Evolutionary conservation across 2,113 vertebrate genomes (phyloP), one percentile per base, ranked within the genome.

Genomic region (Dromaius novaehollandiae): DNA sequence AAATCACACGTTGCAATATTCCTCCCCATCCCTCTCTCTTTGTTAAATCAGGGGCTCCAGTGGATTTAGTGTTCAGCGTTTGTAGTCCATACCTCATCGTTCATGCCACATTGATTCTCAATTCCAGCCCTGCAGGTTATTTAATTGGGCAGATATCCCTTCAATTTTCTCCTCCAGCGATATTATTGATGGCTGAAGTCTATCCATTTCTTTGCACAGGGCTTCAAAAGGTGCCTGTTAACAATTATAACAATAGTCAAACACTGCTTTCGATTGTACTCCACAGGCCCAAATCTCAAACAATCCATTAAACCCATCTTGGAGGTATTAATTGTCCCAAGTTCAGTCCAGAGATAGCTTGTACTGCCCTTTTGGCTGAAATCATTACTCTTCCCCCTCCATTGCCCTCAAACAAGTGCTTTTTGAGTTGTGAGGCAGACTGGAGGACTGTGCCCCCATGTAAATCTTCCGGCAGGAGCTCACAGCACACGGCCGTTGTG

Each of bases 71-170:
- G 48, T 63, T 88, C 4, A 20, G 93, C 0, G 2, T 40, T n/a
- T 6, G 83, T 36, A 73, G 92, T 61, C 95, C 93, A 38, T 85
- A 88, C 82, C 96, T 95, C 91, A 64, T 90, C 32, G 6, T 88
- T 94, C 97, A 71, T 55, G 89, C 84, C 96, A 88, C 94, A 96
- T 91, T 60, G 96, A 95, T 95, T 96, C 95, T 91, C 97, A 86
- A 96, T 97, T 68, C 93, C 91, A 89, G 94, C 94, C 94, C 94
- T 48, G 82, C 4, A 82, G 95, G 71, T 95, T 80, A 89, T 95
- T 97, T 97, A 96, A 97, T 95, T 97, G 97, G 96, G 93, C 89
- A 97, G 94, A 95, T 97, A 95, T 96, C 96, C 95, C 94, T 95
- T 89, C 97, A 96, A 96, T 97, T 97, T 97, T 97, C 96, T 92